phyloP scores from a whole-genome alignment of 1,140 invertebrate species.

The Batillaria attramentaria region DNA sequence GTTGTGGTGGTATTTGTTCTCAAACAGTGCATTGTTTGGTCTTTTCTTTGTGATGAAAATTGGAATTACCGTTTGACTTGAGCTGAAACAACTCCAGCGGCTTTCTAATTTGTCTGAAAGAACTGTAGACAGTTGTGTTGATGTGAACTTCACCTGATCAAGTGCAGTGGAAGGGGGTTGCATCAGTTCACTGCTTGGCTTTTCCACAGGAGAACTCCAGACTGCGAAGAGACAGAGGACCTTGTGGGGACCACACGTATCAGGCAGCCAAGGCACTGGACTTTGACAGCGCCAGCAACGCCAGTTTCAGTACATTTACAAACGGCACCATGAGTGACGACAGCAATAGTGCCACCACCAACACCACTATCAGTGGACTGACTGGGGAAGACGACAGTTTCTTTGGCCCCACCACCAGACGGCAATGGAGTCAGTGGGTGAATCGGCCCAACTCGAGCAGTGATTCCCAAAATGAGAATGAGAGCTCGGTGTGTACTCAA shows the following conservation, averaged over 20 bases:
- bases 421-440: slow-evolving; percentile 82
- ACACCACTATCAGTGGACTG: slow-evolving; percentile 26
- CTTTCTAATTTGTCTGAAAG: not conserved
- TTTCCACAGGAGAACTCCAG: slow-evolving; percentile 46
- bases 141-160: too few relatives aligned
- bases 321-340: slow-evolving; percentile 41
- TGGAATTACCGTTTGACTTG: not conserved
- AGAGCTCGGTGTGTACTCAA: slow-evolving; percentile 51
- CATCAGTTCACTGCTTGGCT: slow-evolving; percentile 12
- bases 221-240: slow-evolving; percentile 34
- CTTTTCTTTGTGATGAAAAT: not conserved
- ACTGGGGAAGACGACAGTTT: slow-evolving; percentile 47
- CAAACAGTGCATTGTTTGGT: too few relatives aligned
- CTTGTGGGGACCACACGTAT: slow-evolving; percentile 48
- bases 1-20: too few relatives aligned
- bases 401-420: slow-evolving; percentile 79
- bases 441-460: slow-evolving; percentile 49
- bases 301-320: slow-evolving; percentile 45
- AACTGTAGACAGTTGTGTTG: too few relatives aligned
- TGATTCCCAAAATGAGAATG: slow-evolving; percentile 55
- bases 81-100: not conserved
- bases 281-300: slow-evolving; percentile 65
- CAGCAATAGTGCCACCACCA: slow-evolving; percentile 59
- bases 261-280: slow-evolving; percentile 59
- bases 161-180: not conserved